A percentile compares a stretch with the other conserved stretches of the same genome.
These are phyloP conservation scores for Hyposoter dolosus DNA, from an alignment of 2,888 invertebrate genomes.

Conservation along the genomic window DNA sequence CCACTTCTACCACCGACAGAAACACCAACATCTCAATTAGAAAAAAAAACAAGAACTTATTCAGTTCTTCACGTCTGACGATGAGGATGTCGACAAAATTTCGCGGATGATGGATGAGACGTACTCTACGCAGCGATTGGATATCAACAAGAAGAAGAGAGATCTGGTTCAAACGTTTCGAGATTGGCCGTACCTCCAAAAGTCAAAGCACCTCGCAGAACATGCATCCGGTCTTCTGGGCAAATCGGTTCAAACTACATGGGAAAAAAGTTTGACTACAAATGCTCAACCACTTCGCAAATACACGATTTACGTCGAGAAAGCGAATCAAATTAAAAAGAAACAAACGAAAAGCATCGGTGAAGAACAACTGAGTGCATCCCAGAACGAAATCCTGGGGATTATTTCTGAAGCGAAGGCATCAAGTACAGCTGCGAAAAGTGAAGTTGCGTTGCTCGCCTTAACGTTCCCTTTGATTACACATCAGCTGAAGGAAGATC, in stretches of 20 bases:
- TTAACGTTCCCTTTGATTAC: conserved; percentile 20
- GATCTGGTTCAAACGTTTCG: conserved; percentile 6
- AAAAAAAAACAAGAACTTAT: conserved; percentile 28
- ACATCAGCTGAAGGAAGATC: conserved; percentile 8
- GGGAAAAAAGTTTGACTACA: conserved; percentile 1
- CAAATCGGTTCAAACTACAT: conserved; percentile 5
- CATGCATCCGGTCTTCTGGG: conserved; percentile 30
- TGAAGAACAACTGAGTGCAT: not conserved
- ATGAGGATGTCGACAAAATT: conserved; percentile 25
- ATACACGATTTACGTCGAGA: not conserved
- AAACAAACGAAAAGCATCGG: not conserved
- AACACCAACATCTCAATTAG: conserved; percentile 39
- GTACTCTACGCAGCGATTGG: conserved; percentile 37
- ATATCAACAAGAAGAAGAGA: conserved; percentile 31
- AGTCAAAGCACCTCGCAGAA: not conserved
- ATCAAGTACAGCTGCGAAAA: conserved; percentile 1
- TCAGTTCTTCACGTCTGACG: not conserved
- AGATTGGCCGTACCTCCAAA: conserved; percentile 43
- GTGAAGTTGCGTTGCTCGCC: conserved; percentile 4
- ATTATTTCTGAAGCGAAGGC: conserved; percentile 3
- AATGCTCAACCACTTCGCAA: conserved; percentile 5
- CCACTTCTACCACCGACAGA: not conserved
- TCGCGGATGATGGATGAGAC: conserved; percentile 45
- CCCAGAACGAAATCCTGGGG: not conserved
- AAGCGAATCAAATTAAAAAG: conserved; percentile 13